phyloP scores from a whole-genome alignment of 64 coral and sea anemone genomes.

The Stichodactyla helianthus region DNA sequence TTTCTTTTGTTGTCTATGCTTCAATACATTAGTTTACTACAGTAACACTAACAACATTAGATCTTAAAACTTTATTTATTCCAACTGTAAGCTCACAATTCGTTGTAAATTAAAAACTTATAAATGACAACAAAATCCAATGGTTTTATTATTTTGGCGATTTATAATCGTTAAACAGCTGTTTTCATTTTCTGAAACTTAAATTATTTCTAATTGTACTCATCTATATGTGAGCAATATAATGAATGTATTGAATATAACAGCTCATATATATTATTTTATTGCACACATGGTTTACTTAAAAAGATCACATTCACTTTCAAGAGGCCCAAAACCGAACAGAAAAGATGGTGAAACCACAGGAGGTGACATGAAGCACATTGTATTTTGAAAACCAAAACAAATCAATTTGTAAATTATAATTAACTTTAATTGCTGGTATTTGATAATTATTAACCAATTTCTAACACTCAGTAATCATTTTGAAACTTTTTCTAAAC shows the following conservation, averaged over 20 bases:
- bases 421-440: background rate
- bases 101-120: too few species aligned
- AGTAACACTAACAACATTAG: too few species aligned
- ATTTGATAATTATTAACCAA: background rate
- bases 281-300: background rate
- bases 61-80: too few species aligned
- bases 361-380: background rate
- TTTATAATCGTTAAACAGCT: background rate
- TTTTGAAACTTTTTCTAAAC: background rate
- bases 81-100: too few species aligned
- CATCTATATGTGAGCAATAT: background rate
- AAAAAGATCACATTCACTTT: background rate
- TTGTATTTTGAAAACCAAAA: background rate
- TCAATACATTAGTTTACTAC: too few species aligned
- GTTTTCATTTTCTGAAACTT: too few species aligned
- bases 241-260: background rate
- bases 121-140: too few species aligned
- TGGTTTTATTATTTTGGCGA: background rate
- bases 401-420: background rate
- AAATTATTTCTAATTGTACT: too few species aligned
- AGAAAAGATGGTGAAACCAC: background rate
- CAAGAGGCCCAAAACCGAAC: too few species aligned
- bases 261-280: too few species aligned
- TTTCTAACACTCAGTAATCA: background rate
- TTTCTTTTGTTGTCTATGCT: too few species aligned